phyloP scores from a whole-genome alignment of 2,888 invertebrate genomes.

The Platynereis dumerilii region DNA sequence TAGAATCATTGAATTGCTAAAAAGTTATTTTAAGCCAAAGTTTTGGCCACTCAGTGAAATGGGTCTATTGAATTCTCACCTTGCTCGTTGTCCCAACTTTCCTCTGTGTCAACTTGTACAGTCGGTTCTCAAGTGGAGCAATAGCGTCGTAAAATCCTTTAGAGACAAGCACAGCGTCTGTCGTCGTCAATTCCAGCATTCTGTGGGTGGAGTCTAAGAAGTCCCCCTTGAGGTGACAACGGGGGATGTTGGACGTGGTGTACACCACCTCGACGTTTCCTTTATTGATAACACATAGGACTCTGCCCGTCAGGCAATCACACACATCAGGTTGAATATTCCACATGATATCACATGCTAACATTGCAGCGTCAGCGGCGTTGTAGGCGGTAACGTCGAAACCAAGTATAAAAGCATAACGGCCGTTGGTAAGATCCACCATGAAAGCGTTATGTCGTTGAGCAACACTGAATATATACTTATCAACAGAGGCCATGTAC shows the following conservation, averaged over 20 bases:
- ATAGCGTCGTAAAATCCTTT: constrained; percentile 7
- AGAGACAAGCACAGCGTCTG: constrained; percentile 9
- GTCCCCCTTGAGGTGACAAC: constrained; percentile 17
- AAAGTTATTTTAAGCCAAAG: too few relatives aligned
- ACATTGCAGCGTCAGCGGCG: constrained; percentile 9
- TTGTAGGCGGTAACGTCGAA: constrained; percentile 8
- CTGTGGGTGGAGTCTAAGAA: constrained; percentile 3
- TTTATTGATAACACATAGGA: constrained; percentile 11
- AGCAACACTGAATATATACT: background rate
- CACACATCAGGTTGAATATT: too few relatives aligned
- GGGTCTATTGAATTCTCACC: too few relatives aligned
- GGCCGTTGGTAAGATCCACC: constrained; percentile 9
- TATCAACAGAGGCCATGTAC: constrained; percentile 3
- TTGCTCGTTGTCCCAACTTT: too few relatives aligned
- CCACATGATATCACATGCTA: constrained; percentile 12
- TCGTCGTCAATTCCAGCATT: background rate
- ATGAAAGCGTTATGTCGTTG: constrained; percentile 9
- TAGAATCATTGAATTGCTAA: too few relatives aligned
- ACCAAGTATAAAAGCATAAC: constrained; percentile 11
- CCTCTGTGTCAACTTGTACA: too few relatives aligned
- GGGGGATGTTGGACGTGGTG: background rate
- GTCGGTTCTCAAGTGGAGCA: background rate
- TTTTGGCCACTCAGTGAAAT: too few relatives aligned
- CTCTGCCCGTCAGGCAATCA: too few relatives aligned
- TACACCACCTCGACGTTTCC: background rate